Conservation (phyloP, 2,888 invertebrate genomes). For the Erannis defoliaria region DNA sequence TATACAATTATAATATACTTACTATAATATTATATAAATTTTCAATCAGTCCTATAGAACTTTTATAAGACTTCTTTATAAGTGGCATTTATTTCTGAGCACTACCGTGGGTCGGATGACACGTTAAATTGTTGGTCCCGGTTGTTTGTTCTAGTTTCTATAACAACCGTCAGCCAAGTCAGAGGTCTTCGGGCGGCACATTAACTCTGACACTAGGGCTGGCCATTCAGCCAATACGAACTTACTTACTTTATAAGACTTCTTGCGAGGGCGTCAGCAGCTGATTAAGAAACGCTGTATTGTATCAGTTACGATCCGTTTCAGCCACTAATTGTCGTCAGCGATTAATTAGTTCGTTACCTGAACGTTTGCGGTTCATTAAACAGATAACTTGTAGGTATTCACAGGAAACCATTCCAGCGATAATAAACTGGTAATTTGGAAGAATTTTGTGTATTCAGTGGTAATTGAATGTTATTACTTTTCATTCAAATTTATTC, state of each 20-base stretch:
- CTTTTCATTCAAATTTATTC: neutral
- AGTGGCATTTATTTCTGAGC: no score
- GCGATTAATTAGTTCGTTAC: conserved; percentile 67
- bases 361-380: conserved; percentile 64
- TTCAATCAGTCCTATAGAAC: neutral
- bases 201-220: no score
- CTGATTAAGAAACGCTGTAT: conserved; percentile 17
- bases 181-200: no score
- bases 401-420: conserved; percentile 48
- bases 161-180: no score
- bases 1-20: no score
- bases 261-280: neutral
- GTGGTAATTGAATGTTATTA: conserved; percentile 1
- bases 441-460: conserved; percentile 9
- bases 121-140: no score
- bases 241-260: no score
- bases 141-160: no score
- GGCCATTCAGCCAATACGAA: no score
- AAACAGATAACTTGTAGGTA: conserved; percentile 63
- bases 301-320: conserved; percentile 33
- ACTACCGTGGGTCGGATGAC: no score
- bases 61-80: conserved; percentile 16
- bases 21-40: no score
- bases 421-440: conserved; percentile 42
- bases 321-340: conserved; percentile 58